These are phyloP conservation scores for Lethenteron reissneri DNA, from an alignment of 2,113 vertebrate genomes.

Conservation along the genomic window DNA sequence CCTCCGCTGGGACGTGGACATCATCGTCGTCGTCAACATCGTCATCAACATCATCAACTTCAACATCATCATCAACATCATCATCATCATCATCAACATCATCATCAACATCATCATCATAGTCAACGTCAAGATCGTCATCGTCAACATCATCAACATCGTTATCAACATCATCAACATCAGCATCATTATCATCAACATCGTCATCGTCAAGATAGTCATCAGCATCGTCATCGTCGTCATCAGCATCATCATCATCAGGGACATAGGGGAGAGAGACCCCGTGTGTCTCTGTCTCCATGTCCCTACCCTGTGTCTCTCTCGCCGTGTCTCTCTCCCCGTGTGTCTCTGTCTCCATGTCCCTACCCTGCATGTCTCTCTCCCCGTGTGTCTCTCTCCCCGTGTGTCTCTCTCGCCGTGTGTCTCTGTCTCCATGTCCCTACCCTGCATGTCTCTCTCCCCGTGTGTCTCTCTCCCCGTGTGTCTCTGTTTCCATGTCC, in stretches of 20 bases:
- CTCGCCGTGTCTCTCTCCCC: neutral
- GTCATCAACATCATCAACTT: neutral
- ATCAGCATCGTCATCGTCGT: neutral
- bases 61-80: too few relatives aligned
- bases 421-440: neutral
- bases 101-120: too few relatives aligned
- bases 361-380: neutral
- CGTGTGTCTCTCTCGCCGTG: neutral
- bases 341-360: too few relatives aligned
- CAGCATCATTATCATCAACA: neutral
- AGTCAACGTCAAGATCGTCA: too few relatives aligned
- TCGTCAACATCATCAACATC: neutral
- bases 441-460: neutral
- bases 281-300: neutral
- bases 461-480: neutral
- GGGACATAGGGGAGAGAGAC: neutral
- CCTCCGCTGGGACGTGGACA: neutral
- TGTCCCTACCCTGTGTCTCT: neutral
- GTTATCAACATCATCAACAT: neutral
- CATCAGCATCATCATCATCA: neutral
- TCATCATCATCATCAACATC: too few relatives aligned
- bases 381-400: neutral
- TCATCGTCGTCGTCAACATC: neutral
- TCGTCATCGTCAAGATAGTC: neutral
- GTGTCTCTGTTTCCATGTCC: neutral